phyloP scores from a whole-genome alignment of 2,888 invertebrate species.

The Linyphia triangularis region DNA sequence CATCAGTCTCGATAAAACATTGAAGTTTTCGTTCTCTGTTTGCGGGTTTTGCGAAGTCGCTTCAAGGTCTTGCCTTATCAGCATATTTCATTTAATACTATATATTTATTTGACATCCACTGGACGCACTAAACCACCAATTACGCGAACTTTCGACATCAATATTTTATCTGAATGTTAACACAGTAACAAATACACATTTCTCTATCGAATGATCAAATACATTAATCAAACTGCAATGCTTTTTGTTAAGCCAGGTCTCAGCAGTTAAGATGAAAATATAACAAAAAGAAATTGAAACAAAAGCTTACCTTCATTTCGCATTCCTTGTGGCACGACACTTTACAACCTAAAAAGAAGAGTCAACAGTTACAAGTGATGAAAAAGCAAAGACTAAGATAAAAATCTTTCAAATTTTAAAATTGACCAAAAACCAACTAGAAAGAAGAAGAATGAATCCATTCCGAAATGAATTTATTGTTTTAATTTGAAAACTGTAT shows the following conservation, averaged over 20 bases:
- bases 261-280: background rate
- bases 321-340: conserved; percentile 88
- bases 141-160: background rate
- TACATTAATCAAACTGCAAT: background rate
- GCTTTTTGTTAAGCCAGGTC: too few species aligned
- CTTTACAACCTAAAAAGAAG: conserved; percentile 88
- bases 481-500: too few species aligned
- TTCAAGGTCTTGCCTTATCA: background rate
- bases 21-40: background rate
- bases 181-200: too few species aligned
- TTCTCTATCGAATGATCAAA: background rate
- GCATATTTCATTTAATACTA: background rate
- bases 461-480: too few species aligned
- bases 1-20: background rate
- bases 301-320: conserved; percentile 81
- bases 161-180: background rate
- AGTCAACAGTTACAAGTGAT: conserved; percentile 47
- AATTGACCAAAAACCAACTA: too few species aligned
- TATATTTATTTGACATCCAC: too few species aligned
- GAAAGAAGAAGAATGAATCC: too few species aligned
- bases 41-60: too few species aligned
- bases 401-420: too few species aligned
- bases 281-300: background rate
- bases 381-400: too few species aligned
- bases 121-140: background rate